phyloP scores from a whole-genome alignment of 2,888 invertebrate genomes.

The Nyleta sp. region DNA sequence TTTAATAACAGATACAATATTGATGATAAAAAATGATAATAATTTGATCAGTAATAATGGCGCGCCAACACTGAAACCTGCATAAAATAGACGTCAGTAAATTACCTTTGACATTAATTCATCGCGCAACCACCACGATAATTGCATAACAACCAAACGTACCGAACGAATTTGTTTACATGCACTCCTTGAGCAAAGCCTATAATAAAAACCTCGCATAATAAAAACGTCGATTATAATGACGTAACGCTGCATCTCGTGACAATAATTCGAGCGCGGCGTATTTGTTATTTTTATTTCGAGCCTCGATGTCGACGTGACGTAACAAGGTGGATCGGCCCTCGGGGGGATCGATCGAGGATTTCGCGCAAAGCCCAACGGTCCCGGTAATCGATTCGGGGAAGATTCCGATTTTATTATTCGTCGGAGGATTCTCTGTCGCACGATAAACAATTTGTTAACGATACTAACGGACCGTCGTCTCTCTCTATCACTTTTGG shows the following conservation, averaged over 20 bases:
- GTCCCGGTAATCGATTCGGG: conserved; percentile 56
- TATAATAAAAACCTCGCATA: conserved; percentile 9
- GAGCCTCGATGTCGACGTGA: conserved; percentile 43
- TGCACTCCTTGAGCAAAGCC: background rate
- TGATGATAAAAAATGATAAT: too few species aligned
- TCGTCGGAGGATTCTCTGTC: conserved; percentile 47
- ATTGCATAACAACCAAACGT: conserved; percentile 30
- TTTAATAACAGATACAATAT: too few species aligned
- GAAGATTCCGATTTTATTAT: conserved; percentile 54
- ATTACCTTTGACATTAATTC: conserved; percentile 56
- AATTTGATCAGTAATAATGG: background rate
- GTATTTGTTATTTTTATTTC: conserved; percentile 32
- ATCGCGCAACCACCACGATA: background rate
- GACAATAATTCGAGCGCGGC: conserved; percentile 31
- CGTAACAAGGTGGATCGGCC: conserved; percentile 38
- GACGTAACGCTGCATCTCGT: conserved; percentile 44
- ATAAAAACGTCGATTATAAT: conserved; percentile 34
- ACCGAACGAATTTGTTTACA: conserved; percentile 2
- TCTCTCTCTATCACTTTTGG: conserved; percentile 21
- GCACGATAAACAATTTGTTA: conserved; percentile 59
- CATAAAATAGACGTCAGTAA: conserved; percentile 58
- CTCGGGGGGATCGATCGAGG: conserved; percentile 33
- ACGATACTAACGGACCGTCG: conserved; percentile 29
- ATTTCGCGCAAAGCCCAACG: conserved; percentile 44
- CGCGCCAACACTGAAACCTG: background rate